phyloP scores from a whole-genome alignment of 1,140 invertebrate genomes.

The Cherax quadricarinatus region DNA sequence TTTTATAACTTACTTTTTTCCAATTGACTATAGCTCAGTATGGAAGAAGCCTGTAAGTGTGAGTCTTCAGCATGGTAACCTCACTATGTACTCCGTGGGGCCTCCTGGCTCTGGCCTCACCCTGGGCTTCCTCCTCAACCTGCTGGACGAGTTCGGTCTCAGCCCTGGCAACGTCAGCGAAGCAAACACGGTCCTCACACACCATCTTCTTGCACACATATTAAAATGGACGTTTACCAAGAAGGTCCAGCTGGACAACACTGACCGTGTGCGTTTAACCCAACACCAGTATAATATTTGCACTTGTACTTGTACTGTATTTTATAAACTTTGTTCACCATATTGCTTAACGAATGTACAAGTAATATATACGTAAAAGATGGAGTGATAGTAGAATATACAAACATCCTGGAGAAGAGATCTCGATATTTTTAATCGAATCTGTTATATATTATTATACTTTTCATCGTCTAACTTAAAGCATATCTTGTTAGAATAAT shows the following conservation, averaged over 20 bases:
- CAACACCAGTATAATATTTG: background rate
- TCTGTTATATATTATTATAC: no score
- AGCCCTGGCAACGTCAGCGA: conserved; percentile 74
- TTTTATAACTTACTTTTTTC: background rate
- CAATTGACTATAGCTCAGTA: conserved; percentile 79
- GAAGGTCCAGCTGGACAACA: background rate
- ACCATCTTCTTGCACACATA: background rate
- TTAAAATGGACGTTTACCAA: background rate
- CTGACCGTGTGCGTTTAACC: background rate
- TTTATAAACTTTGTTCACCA: no score
- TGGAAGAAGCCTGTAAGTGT: conserved; percentile 82
- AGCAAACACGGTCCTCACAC: conserved; percentile 76
- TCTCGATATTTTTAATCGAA: no score
- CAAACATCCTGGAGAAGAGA: no score
- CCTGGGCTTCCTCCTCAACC: conserved; percentile 87
- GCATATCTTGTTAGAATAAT: background rate
- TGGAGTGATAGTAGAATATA: no score
- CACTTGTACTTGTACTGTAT: background rate
- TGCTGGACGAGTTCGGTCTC: conserved; percentile 86
- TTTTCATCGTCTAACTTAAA: no score
- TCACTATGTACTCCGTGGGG: conserved; percentile 84
- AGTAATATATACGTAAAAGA: no score
- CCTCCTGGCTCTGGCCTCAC: conserved; percentile 89
- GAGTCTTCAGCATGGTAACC: conserved; percentile 79
- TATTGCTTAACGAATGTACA: no score